Conservation (phyloP, 2,888 invertebrate genomes). For the Atrina japonica region DNA sequence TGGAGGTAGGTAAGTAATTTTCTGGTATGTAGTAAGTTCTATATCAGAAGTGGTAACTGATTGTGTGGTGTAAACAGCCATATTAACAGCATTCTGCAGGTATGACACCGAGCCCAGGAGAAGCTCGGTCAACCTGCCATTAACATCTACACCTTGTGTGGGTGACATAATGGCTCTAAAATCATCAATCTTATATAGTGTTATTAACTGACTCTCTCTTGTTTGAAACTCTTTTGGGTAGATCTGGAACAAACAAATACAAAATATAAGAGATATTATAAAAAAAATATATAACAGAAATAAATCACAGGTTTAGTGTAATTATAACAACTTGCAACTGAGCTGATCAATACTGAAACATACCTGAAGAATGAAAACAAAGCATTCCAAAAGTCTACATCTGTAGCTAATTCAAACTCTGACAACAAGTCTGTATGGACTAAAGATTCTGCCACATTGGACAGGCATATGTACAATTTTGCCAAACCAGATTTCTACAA, state of each 20-base stretch:
- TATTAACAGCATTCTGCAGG: conserved; percentile 56
- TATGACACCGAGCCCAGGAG: conserved; percentile 54
- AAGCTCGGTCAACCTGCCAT: conserved; percentile 51
- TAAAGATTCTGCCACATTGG: too few species aligned
- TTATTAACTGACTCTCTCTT: conserved; percentile 46
- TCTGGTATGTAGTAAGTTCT: conserved; percentile 30
- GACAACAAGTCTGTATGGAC: too few species aligned
- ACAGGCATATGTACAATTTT: too few species aligned
- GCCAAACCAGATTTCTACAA: too few species aligned
- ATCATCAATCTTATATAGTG: conserved; percentile 49
- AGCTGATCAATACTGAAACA: too few species aligned
- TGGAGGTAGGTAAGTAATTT: conserved; percentile 34
- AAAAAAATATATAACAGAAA: neutral
- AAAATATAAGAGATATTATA: neutral
- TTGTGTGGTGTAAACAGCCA: conserved; percentile 34
- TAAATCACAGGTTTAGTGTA: conserved; percentile 18
- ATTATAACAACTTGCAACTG: too few species aligned
- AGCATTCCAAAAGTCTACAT: too few species aligned
- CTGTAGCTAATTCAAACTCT: too few species aligned
- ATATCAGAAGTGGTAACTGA: conserved; percentile 39
- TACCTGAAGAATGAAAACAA: too few species aligned
- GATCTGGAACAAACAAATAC: conserved; percentile 52
- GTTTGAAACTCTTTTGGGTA: conserved; percentile 60
- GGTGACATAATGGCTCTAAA: conserved; percentile 48
- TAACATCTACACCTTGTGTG: conserved; percentile 51